Conservation (phyloP, 2,888 invertebrate species). For the Drosophila pegasa region DNA sequence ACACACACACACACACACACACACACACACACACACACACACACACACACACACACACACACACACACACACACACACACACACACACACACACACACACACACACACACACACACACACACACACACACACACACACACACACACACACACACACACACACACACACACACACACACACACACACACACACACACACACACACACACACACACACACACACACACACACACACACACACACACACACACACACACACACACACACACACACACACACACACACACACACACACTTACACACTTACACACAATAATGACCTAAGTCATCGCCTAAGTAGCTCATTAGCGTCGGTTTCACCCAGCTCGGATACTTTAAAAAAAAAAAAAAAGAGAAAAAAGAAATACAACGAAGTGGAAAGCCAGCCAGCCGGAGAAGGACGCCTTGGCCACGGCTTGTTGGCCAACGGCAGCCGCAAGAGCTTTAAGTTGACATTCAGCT, state of each 20-base stretch:
- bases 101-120: conserved; percentile 38
- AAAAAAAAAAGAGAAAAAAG: conserved; percentile 45
- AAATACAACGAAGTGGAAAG: conserved; percentile 24
- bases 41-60: conserved; percentile 38
- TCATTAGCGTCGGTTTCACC: conserved; percentile 70
- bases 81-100: conserved; percentile 21
- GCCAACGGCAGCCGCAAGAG: conserved; percentile 60
- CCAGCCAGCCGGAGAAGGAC: not conserved
- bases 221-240: conserved; percentile 24
- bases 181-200: conserved; percentile 24
- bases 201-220: conserved; percentile 24
- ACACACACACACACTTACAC: conserved; percentile 29
- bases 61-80: conserved; percentile 31
- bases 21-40: conserved; percentile 21
- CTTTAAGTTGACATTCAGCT: conserved; percentile 76
- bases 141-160: conserved; percentile 24
- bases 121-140: conserved; percentile 20
- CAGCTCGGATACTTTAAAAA: conserved; percentile 45
- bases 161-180: conserved; percentile 24
- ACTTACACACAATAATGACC: conserved; percentile 63
- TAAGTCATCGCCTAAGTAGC: conserved; percentile 75
- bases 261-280: conserved; percentile 20
- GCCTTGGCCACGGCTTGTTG: conserved; percentile 35
- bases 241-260: conserved; percentile 24
- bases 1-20: conserved; percentile 31